Conservation (phyloP, 2,113 vertebrate species). For the Ahaetulla prasina region DNA sequence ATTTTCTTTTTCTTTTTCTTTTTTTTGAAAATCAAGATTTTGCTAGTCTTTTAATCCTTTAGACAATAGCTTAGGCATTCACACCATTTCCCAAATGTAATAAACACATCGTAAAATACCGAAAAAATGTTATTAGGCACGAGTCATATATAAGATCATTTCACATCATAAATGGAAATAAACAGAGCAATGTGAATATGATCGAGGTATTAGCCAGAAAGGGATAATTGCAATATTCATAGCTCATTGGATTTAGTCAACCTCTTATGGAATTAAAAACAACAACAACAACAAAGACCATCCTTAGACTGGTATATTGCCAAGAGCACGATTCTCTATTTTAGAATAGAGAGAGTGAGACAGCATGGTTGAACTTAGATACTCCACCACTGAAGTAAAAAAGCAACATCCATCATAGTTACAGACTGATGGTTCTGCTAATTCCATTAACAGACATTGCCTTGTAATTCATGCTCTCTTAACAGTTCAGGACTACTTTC, state of each 20-base stretch:
- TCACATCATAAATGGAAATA: slow-evolving; percentile 35
- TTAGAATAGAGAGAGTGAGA: not conserved
- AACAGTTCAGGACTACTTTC: not conserved
- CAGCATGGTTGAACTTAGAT: not conserved
- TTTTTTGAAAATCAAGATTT: slow-evolving; percentile 53
- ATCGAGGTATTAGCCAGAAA: slow-evolving; percentile 35
- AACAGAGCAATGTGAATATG: slow-evolving; percentile 28
- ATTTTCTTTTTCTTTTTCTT: not conserved
- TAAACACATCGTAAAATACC: slow-evolving; percentile 42
- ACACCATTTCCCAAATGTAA: slow-evolving; percentile 48
- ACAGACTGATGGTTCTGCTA: not conserved
- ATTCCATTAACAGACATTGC: not conserved
- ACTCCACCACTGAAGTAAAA: not conserved
- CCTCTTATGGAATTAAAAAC: not conserved
- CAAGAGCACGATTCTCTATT: not conserved
- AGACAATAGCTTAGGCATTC: slow-evolving; percentile 48
- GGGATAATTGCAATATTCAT: slow-evolving; percentile 34
- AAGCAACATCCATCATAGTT: not conserved
- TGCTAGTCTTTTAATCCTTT: slow-evolving; percentile 63
- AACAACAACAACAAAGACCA: not conserved
- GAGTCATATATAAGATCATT: slow-evolving; percentile 50
- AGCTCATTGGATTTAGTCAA: not conserved
- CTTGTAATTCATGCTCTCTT: not conserved
- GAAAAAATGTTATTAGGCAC: slow-evolving; percentile 59
- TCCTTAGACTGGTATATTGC: not conserved